These are phyloP conservation scores for Paedocypris sp. DNA, from an alignment of 2,113 vertebrate genomes.

Conservation along the genomic window DNA sequence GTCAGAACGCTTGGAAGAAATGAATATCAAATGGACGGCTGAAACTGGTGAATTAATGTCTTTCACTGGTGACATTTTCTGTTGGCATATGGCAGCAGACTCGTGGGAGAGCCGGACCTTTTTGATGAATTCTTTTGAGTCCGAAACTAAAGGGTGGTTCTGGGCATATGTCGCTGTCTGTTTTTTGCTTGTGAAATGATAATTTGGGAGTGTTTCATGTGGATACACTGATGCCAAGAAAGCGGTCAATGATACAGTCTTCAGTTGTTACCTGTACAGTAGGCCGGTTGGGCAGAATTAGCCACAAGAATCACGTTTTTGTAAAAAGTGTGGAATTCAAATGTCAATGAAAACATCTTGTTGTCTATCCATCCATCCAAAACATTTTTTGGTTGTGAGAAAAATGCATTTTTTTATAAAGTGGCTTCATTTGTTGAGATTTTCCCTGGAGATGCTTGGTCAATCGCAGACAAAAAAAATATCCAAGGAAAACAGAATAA, in stretches of 20 bases:
- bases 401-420: too few species aligned
- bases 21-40: conserved; percentile 89
- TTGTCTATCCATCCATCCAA: too few species aligned
- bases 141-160: conserved; percentile 75
- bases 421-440: too few species aligned
- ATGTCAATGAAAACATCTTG: too few species aligned
- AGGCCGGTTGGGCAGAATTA: too few species aligned
- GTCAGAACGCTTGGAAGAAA: conserved; percentile 81
- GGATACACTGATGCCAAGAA: conserved; percentile 48
- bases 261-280: too few species aligned
- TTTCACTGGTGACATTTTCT: conserved; percentile 98
- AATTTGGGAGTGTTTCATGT: conserved; percentile 68
- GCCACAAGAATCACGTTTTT: too few species aligned
- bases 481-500: too few species aligned
- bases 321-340: too few species aligned
- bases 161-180: conserved; percentile 83
- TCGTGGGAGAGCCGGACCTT: conserved; percentile 81
- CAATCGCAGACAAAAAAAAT: too few species aligned
- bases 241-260: conserved; percentile 34
- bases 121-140: conserved; percentile 91
- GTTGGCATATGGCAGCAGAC: conserved; percentile 84
- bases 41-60: conserved; percentile 90
- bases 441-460: too few species aligned
- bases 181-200: conserved; percentile 90
- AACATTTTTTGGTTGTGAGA: too few species aligned